These are phyloP conservation scores for Centropyge bicolor DNA, from an alignment of 2,797 vertebrate genomes.

Conservation along the genomic window DNA sequence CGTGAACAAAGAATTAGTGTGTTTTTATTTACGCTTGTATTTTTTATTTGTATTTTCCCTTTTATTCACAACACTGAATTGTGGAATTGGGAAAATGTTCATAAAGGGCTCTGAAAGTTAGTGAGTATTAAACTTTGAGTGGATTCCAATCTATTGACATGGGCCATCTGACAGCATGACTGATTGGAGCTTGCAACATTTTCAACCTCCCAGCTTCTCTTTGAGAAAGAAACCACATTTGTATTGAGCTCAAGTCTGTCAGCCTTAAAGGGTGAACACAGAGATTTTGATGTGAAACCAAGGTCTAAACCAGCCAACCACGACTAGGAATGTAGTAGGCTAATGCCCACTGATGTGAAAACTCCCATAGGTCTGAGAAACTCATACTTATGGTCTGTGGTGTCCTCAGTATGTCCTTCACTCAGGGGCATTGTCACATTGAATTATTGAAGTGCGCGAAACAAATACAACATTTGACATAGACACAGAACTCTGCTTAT, in stretches of 20 bases:
- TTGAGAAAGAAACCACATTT: background rate
- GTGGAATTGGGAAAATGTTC: background rate
- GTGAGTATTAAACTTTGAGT: background rate
- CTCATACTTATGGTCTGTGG: conserved; percentile 18
- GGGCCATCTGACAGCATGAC: background rate
- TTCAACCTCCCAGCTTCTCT: background rate
- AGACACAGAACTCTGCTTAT: conserved; percentile 24
- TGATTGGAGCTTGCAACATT: conserved; percentile 6
- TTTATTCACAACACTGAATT: background rate
- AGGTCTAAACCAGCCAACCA: background rate
- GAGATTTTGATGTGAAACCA: background rate
- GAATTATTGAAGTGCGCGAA: conserved; percentile 62
- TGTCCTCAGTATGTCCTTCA: conserved; percentile 62
- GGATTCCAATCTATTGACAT: background rate
- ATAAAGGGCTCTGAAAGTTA: background rate
- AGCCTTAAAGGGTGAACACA: background rate
- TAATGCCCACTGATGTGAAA: conserved; percentile 30
- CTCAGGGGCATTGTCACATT: conserved; percentile 64
- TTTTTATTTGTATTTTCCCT: background rate
- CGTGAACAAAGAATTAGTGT: background rate
- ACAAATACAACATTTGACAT: conserved; percentile 40
- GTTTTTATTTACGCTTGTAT: background rate
- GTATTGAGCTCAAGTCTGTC: background rate
- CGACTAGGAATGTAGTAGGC: conserved; percentile 17
- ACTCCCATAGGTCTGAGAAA: conserved; percentile 43